Percentiles rank a stretch among this genome's conserved stretches.
phyloP scores from a whole-genome alignment of 2,888 invertebrate species.

The Pseudococcus jackbeardsleyi region DNA sequence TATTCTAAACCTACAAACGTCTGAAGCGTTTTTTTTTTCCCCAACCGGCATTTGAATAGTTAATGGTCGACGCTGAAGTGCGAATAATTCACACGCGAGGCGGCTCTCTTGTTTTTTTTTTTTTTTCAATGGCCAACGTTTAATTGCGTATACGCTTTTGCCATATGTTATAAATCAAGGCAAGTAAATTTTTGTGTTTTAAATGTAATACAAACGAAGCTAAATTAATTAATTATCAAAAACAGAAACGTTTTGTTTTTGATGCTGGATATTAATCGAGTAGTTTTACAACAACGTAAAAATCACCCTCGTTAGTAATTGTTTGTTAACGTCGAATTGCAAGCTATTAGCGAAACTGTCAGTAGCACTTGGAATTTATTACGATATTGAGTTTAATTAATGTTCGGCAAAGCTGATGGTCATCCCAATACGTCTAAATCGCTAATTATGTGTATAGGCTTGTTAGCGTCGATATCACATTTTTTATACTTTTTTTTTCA shows the following conservation, averaged over 20 bases:
- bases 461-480: constrained; percentile 57
- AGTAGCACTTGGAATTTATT: constrained; percentile 65
- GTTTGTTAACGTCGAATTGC: constrained; percentile 64
- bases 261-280: constrained; percentile 64
- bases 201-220: constrained; percentile 44
- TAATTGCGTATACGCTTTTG: constrained; percentile 29
- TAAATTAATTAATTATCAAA: constrained; percentile 65
- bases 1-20: background rate
- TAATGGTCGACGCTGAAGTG: background rate
- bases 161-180: constrained; percentile 46
- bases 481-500: constrained; percentile 17
- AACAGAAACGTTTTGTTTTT: constrained; percentile 65
- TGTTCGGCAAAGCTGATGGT: constrained; percentile 57
- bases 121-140: background rate
- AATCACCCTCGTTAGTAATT: constrained; percentile 63
- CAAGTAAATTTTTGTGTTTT: constrained; percentile 45
- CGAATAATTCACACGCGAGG: constrained; percentile 38
- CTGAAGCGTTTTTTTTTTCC: background rate
- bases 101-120: background rate
- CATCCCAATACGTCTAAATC: constrained; percentile 62
- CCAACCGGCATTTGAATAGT: background rate
- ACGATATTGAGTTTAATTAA: constrained; percentile 64
- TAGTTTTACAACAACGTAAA: constrained; percentile 59
- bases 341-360: constrained; percentile 65
- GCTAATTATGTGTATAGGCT: constrained; percentile 62